Conservation (phyloP, 2,797 vertebrate genomes). For the Siniperca scherzeri region DNA sequence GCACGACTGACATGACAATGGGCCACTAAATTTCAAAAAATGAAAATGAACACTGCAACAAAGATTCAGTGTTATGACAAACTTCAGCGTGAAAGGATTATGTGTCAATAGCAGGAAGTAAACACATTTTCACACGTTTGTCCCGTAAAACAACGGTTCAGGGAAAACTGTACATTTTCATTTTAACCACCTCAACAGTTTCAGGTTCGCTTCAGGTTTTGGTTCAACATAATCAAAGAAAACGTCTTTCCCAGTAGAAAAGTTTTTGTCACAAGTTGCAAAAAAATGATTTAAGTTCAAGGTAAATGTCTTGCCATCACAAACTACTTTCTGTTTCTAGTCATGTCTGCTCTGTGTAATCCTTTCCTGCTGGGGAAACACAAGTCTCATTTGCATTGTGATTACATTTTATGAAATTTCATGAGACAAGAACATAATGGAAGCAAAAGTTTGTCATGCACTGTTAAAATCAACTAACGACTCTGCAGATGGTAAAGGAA, state of each 20-base stretch:
- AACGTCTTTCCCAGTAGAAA: neutral
- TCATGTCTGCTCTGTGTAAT: conserved; percentile 29
- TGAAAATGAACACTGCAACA: neutral
- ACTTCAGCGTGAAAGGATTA: conserved; percentile 7
- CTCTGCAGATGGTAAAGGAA: conserved; percentile 29
- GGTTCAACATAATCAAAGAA: neutral
- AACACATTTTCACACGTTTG: neutral
- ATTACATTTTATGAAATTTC: conserved; percentile 52
- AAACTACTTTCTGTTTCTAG: conserved; percentile 1
- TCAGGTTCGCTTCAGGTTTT: neutral
- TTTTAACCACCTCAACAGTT: neutral
- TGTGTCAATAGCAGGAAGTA: conserved; percentile 14
- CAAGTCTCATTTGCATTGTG: conserved; percentile 43
- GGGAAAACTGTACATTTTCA: neutral
- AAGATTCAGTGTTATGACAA: neutral
- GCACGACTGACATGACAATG: neutral
- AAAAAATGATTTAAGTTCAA: neutral
- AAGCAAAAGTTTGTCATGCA: conserved; percentile 40
- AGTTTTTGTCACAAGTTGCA: conserved; percentile 3
- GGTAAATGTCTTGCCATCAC: neutral
- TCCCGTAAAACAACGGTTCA: neutral
- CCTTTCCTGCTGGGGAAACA: conserved; percentile 41
- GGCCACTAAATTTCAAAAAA: neutral
- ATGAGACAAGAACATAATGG: conserved; percentile 37
- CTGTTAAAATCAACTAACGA: conserved; percentile 34